Evolutionary conservation across 2,113 vertebrate species (phyloP).

Genomic region (Phylloscopus whistleri): DNA sequence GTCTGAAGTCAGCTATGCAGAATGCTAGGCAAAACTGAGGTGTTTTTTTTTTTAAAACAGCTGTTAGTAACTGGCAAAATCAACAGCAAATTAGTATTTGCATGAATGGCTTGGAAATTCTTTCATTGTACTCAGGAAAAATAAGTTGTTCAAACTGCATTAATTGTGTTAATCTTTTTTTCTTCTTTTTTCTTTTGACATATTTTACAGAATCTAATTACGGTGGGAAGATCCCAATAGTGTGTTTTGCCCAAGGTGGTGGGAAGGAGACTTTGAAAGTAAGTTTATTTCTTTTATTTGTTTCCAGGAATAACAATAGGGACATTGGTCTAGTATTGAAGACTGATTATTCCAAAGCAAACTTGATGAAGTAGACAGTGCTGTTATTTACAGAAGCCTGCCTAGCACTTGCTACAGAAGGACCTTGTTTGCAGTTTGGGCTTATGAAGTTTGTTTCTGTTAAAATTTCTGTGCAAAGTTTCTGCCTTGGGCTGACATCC

Average conservation of each 20-base stretch:
- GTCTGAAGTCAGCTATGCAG: neutral
- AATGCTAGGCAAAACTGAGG: neutral
- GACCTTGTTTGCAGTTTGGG: neutral
- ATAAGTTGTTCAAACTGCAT: neutral
- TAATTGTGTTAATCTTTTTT: neutral
- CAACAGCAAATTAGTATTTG: neutral
- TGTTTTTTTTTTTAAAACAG: neutral
- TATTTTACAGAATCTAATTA: constrained; percentile 77
- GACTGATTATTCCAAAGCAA: neutral
- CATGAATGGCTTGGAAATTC: neutral
- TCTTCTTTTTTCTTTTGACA: neutral
- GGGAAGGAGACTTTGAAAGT: constrained; percentile 80
- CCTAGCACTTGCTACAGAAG: neutral
- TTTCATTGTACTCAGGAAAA: neutral
- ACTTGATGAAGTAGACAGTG: neutral
- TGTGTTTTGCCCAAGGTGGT: constrained; percentile 81
- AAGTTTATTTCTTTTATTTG: constrained; percentile 8
- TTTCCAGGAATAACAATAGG: neutral
- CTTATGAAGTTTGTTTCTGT: neutral
- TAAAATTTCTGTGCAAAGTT: neutral
- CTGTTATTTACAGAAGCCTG: neutral
- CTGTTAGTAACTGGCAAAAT: neutral
- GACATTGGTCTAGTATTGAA: neutral
- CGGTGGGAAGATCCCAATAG: constrained; percentile 80
- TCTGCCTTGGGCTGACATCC: neutral